These are phyloP conservation scores for Hetaerina titia DNA, from an alignment of 2,888 invertebrate genomes.

Conservation along the genomic window DNA sequence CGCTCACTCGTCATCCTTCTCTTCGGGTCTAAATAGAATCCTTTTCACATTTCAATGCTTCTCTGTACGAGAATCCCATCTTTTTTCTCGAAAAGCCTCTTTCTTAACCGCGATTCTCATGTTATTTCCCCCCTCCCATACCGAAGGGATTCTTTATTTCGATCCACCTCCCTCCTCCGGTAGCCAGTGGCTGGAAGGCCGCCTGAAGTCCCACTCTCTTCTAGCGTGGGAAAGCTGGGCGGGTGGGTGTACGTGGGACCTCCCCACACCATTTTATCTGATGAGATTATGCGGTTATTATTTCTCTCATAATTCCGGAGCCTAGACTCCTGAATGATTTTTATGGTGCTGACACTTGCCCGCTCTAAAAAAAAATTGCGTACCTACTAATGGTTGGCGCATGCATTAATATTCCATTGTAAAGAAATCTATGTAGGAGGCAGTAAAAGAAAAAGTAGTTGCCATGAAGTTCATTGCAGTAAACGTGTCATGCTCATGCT, in stretches of 20 bases:
- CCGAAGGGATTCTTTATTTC: background rate
- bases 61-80: too few relatives aligned
- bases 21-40: background rate
- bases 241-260: background rate
- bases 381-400: background rate
- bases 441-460: background rate
- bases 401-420: background rate
- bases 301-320: background rate
- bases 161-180: background rate
- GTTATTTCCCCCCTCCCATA: background rate
- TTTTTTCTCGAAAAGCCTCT: background rate
- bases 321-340: background rate
- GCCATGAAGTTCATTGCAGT: background rate
- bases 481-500: background rate
- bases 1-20: background rate
- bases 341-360: background rate
- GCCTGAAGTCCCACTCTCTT: background rate
- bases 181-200: background rate
- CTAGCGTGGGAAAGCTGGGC: background rate
- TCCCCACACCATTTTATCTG: background rate
- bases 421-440: background rate
- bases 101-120: background rate
- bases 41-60: background rate
- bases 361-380: background rate
- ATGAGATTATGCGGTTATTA: constrained; percentile 17